Conservation (phyloP, 2,888 invertebrate species). For the Lottia scabra region DNA sequence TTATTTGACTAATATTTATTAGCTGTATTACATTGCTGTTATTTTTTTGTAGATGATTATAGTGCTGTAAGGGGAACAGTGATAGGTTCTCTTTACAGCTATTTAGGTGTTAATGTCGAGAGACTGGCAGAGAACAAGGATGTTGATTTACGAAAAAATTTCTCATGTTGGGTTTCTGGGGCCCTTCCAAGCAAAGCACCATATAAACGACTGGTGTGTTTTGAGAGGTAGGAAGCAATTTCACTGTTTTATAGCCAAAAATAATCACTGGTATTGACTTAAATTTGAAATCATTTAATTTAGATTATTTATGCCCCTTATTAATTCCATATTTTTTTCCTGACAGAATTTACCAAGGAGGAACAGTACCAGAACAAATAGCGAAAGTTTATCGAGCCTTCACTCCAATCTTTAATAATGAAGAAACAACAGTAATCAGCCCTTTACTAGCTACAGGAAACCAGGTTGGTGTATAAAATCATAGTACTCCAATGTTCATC, state of each 20-base stretch:
- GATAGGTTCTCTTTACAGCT: slow-evolving; percentile 53
- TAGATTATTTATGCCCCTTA: too few species aligned
- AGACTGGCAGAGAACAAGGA: slow-evolving; percentile 52
- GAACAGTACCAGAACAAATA: slow-evolving; percentile 45
- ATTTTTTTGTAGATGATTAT: slow-evolving; percentile 53
- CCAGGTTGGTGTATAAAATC: slow-evolving; percentile 49
- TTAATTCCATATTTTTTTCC: too few species aligned
- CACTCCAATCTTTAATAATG: slow-evolving; percentile 61
- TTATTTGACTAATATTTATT: too few species aligned
- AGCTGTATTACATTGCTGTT: too few species aligned
- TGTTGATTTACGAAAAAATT: slow-evolving; percentile 56
- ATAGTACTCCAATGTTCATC: too few species aligned
- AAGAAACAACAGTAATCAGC: slow-evolving; percentile 62
- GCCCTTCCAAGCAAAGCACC: slow-evolving; percentile 46
- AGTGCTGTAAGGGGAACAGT: slow-evolving; percentile 46
- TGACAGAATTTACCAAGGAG: slow-evolving; percentile 19
- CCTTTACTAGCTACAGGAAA: slow-evolving; percentile 62
- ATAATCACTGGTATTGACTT: too few species aligned
- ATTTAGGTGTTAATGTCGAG: slow-evolving; percentile 50
- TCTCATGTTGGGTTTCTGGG: slow-evolving; percentile 65
- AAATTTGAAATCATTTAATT: too few species aligned
- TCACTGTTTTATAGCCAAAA: too few species aligned
- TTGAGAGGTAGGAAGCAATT: slow-evolving; percentile 50
- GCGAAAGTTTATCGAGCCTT: slow-evolving; percentile 62
- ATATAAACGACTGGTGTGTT: slow-evolving; percentile 54